These are phyloP conservation scores for Megalops atlanticus DNA, from an alignment of 2,113 vertebrate species.

Conservation along the genomic window DNA sequence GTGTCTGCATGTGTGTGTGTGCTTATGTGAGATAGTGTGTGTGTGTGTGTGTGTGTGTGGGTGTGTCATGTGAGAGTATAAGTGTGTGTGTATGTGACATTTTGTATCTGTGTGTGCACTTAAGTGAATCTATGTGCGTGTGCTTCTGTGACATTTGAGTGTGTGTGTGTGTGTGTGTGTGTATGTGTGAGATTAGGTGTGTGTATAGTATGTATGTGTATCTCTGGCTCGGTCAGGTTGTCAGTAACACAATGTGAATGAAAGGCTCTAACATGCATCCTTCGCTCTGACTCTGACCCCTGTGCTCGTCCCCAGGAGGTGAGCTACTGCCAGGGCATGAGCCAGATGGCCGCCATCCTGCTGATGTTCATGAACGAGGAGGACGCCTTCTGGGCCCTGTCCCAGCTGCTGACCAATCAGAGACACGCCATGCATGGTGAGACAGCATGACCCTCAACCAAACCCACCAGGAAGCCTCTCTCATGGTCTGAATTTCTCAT, in stretches of 20 bases:
- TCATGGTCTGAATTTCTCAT: too few species aligned
- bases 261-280: background rate
- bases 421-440: slow-evolving; percentile 86
- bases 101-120: background rate
- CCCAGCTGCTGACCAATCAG: slow-evolving; percentile 82
- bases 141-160: too few species aligned
- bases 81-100: background rate
- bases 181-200: too few species aligned
- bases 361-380: slow-evolving; percentile 89
- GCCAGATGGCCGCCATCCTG: slow-evolving; percentile 84
- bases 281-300: slow-evolving; percentile 27
- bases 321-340: slow-evolving; percentile 92
- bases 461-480: too few species aligned
- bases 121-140: too few species aligned
- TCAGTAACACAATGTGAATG: background rate
- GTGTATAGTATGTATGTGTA: too few species aligned
- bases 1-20: background rate
- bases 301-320: slow-evolving; percentile 76
- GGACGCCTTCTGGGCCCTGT: slow-evolving; percentile 87
- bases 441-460: too few species aligned
- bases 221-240: too few species aligned
- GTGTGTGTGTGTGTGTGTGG: background rate
- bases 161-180: too few species aligned
- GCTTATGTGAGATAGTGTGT: background rate
- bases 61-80: too few species aligned